Evolutionary conservation across 2,113 vertebrate species (phyloP).

Genomic region (Etia nguti): DNA sequence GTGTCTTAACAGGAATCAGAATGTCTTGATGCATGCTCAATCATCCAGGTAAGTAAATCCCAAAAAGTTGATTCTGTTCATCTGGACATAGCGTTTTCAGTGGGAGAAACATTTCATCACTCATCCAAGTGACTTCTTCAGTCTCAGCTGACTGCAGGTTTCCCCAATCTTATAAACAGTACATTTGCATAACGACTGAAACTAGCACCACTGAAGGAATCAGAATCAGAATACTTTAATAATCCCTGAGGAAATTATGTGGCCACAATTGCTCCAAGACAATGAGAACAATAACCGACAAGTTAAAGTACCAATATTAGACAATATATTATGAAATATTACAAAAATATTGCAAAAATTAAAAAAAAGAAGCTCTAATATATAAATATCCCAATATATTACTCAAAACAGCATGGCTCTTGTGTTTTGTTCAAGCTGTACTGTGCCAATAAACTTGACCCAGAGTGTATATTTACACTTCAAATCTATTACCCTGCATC

Average conservation of each 20-base stretch:
- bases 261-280: not conserved
- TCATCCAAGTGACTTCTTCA: no score
- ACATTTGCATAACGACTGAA: no score
- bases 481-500: not conserved
- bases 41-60: no score
- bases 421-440: not conserved
- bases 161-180: no score
- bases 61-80: no score
- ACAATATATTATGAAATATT: not conserved
- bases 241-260: not conserved
- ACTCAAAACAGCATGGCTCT: not conserved
- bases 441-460: not conserved
- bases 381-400: not conserved
- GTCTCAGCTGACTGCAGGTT: no score
- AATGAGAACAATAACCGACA: not conserved
- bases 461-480: not conserved
- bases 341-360: not conserved
- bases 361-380: not conserved
- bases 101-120: no score
- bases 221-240: not conserved
- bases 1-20: not conserved
- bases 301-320: not conserved
- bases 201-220: no score
- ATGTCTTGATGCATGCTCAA: no score
- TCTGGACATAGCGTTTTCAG: no score